Conservation (phyloP, 2,113 vertebrate species). For the Pollimyrus isidori region DNA sequence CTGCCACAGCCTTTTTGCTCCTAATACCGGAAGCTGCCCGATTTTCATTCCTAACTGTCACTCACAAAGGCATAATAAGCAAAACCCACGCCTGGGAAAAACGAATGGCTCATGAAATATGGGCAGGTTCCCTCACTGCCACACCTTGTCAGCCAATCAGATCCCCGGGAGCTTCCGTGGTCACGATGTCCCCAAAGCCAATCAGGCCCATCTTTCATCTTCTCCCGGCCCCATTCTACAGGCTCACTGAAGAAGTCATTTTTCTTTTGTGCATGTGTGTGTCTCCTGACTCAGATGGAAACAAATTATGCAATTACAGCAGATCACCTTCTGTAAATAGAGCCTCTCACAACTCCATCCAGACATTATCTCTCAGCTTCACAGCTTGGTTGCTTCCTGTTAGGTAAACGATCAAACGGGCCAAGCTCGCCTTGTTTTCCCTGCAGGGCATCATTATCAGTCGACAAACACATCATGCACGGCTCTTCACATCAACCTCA, state of each 20-base stretch:
- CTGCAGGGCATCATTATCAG: conserved; percentile 23
- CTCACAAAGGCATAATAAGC: neutral
- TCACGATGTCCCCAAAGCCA: neutral
- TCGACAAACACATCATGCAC: conserved; percentile 5
- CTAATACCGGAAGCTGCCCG: neutral
- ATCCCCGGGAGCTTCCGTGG: neutral
- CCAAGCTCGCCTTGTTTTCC: conserved; percentile 41
- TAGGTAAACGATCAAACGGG: conserved; percentile 40
- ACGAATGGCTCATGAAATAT: neutral
- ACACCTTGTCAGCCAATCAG: neutral
- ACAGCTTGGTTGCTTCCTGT: conserved; percentile 21
- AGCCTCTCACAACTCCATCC: neutral
- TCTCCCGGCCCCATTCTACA: neutral
- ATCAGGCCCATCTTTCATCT: neutral
- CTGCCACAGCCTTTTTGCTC: neutral
- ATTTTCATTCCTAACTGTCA: neutral
- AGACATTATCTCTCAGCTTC: conserved; percentile 8
- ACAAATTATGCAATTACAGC: conserved; percentile 8
- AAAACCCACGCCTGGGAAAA: neutral
- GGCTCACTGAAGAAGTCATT: neutral
- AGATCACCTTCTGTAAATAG: neutral
- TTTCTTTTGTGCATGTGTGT: neutral
- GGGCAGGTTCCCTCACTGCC: neutral
- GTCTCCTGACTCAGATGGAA: neutral
- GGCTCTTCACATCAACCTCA: neutral